These are phyloP conservation scores for Heterotilapia buettikoferi DNA, from an alignment of 2,113 vertebrate species.

Conservation along the genomic window DNA sequence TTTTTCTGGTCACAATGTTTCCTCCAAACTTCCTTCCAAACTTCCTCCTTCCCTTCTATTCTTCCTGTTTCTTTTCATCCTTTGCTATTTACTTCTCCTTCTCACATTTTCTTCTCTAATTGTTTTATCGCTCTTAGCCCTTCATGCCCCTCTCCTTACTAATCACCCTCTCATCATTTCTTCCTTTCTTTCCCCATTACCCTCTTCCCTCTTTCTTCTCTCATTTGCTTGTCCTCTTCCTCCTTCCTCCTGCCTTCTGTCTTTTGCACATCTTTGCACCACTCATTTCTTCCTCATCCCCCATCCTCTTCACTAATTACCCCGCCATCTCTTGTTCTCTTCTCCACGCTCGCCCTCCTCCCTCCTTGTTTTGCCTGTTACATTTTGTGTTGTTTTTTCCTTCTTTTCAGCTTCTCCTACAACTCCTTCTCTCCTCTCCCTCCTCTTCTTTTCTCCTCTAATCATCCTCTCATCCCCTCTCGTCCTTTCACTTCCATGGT, in stretches of 20 bases:
- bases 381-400: neutral
- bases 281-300: neutral
- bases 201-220: neutral
- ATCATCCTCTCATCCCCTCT: slow-evolving; percentile 21
- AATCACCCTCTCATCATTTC: neutral
- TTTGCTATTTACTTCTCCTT: neutral
- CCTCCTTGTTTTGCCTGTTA: neutral
- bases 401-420: neutral
- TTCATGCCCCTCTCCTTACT: neutral
- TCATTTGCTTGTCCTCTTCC: neutral
- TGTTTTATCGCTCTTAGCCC: neutral
- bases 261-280: neutral
- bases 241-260: neutral
- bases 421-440: neutral
- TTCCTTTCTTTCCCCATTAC: neutral
- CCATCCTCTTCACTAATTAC: neutral
- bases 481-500: slow-evolving; percentile 53
- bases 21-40: neutral
- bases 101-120: neutral
- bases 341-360: neutral
- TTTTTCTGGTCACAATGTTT: neutral
- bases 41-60: neutral
- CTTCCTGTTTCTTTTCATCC: neutral
- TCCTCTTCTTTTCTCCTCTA: neutral
- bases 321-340: neutral